These are phyloP conservation scores for Agrochola macilenta DNA, from an alignment of 2,888 invertebrate species.

Conservation along the genomic window DNA sequence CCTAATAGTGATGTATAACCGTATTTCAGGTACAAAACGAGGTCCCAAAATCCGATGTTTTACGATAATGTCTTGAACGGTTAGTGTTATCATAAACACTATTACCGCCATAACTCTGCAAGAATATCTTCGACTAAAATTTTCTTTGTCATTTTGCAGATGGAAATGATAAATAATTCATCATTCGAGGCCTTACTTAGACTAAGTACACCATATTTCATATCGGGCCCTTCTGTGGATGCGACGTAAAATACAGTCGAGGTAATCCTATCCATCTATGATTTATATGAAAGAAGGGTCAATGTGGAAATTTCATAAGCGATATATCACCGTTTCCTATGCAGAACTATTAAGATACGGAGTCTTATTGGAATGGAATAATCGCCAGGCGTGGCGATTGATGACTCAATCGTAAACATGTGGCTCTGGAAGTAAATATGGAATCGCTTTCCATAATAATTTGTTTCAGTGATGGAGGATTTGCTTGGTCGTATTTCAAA, in stretches of 20 bases:
- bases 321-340: slow-evolving; percentile 81
- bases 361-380: slow-evolving; percentile 43
- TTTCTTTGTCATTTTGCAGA: slow-evolving; percentile 80
- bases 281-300: slow-evolving; percentile 88
- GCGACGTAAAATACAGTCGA: slow-evolving; percentile 88
- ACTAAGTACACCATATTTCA: slow-evolving; percentile 89
- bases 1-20: slow-evolving; percentile 46
- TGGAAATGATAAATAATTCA: slow-evolving; percentile 88
- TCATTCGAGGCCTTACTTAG: slow-evolving; percentile 87
- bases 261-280: slow-evolving; percentile 89
- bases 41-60: slow-evolving; percentile 59
- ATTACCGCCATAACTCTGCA: slow-evolving; percentile 70
- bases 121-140: slow-evolving; percentile 75
- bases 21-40: slow-evolving; percentile 59
- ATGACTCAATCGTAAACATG: slow-evolving; percentile 55
- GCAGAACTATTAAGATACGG: slow-evolving; percentile 76
- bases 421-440: slow-evolving; percentile 28
- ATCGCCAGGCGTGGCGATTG: slow-evolving; percentile 31
- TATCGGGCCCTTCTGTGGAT: slow-evolving; percentile 85
- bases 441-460: slow-evolving; percentile 37
- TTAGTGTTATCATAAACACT: slow-evolving; percentile 69
- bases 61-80: slow-evolving; percentile 64
- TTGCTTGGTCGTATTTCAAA: slow-evolving; percentile 8
- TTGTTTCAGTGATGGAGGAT: slow-evolving; percentile 25
- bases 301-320: slow-evolving; percentile 86